Conservation (phyloP, 2,888 invertebrate genomes). For the Pristionchus japonicus region DNA sequence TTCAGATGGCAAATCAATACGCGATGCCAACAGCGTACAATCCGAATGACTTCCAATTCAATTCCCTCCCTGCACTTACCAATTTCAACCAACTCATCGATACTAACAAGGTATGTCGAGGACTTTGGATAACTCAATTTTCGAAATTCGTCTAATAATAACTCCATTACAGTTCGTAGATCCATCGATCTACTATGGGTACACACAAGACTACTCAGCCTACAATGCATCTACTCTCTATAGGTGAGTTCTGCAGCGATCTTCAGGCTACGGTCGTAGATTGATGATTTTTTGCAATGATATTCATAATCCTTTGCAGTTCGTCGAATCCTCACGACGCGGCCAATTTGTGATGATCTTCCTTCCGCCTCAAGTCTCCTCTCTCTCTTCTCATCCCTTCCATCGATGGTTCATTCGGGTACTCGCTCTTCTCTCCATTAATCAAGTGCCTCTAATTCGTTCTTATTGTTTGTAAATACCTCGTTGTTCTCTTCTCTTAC, state of each 20-base stretch:
- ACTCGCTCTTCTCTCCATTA: background rate
- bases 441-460: background rate
- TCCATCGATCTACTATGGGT: conserved; percentile 33
- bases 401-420: background rate
- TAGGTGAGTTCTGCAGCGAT: conserved; percentile 46
- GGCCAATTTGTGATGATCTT: conserved; percentile 60
- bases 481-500: conserved; percentile 33
- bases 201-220: conserved; percentile 7
- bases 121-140: no score
- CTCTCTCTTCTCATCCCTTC: background rate
- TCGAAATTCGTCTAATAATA: no score
- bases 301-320: conserved; percentile 54
- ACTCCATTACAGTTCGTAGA: background rate
- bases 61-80: conserved; percentile 20
- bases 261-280: no score
- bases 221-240: conserved; percentile 50
- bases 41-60: background rate
- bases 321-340: conserved; percentile 66
- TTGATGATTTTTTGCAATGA: no score
- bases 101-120: background rate
- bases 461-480: conserved; percentile 22
- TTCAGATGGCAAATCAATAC: conserved; percentile 39
- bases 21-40: background rate
- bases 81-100: conserved; percentile 46
- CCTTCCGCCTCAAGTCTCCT: background rate